Base-by-base conservation (phyloP, 1,140 invertebrate species). In the Chironomus striatipennis region DNA sequence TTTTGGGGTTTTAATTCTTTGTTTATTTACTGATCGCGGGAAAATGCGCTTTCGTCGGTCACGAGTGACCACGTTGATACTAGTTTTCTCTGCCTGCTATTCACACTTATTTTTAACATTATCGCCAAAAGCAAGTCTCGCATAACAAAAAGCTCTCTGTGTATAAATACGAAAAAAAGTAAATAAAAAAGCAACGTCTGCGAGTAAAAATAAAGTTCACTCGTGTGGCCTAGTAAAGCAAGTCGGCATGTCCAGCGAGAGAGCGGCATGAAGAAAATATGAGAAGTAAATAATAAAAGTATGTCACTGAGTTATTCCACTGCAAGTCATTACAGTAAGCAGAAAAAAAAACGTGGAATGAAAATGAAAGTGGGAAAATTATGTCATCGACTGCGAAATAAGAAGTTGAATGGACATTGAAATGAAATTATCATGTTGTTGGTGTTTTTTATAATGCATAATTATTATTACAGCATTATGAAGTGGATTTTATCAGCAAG, bases 291-390 rank as follows among this genome's bases (percentile, higher is more conserved):
- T 57, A 57, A 57, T 15, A 57, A 57, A 57, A 57, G 47, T 57
- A 10, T 57, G 47, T 57, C 47, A 57, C 12, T 57, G 15, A 57
- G 47, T 57, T 57, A n/a, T 57, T 57, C 12, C 47, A 15, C 47
- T 57, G 47, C 47, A 57, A 57, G 47, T 57, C 47, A 5, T 57
- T 5, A 73, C n/a, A 73, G 34, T 12, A 42, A 18, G n/a, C 21
- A 73, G 12, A n/a, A 57, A 47, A 15, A 15, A 57, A 57, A 57
- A 57, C 47, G 12, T 57, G 47, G n/a, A 57, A 57, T 57, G 47
- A 57, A 57, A 57, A 57, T 10, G 47, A 57, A 57, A 57, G 47
- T 57, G 47, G 47, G 47, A 57, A 57, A 57, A 57, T 57, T 57
- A 57, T 57, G 47, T 57, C 47, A 57, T 57, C 47, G 47, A 15